Evolutionary conservation across 1,140 invertebrate genomes (phyloP).

Genomic region (Bursaphelenchus mucronatus): DNA sequence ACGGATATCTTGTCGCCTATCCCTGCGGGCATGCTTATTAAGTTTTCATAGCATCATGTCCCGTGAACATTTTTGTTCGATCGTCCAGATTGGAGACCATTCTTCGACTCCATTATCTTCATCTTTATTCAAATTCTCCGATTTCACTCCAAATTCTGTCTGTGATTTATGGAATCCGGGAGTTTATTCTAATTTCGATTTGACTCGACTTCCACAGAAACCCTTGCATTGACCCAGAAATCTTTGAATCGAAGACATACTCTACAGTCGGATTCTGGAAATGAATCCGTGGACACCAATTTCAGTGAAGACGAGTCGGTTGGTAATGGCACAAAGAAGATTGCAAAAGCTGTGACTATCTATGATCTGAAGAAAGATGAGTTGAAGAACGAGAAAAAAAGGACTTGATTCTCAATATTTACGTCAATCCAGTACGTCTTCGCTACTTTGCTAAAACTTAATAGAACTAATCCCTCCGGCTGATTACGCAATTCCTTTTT

Average conservation of each 20-base stretch:
- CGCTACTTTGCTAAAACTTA: too few relatives aligned
- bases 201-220: background rate
- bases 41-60: too few relatives aligned
- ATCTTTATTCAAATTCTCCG: background rate
- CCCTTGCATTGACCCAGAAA: background rate
- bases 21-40: too few relatives aligned
- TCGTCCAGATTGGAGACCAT: too few relatives aligned
- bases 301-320: background rate
- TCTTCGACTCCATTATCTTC: too few relatives aligned
- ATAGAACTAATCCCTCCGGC: too few relatives aligned
- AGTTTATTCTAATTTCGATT: conserved; percentile 8
- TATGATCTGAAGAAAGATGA: conserved; percentile 14
- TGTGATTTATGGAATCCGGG: conserved; percentile 21
- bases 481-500: too few relatives aligned
- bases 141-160: background rate
- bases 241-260: conserved; percentile 2
- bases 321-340: background rate
- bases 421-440: too few relatives aligned
- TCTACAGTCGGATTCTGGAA: conserved; percentile 10
- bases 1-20: too few relatives aligned
- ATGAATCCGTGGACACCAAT: background rate
- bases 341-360: conserved; percentile 5
- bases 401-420: too few relatives aligned
- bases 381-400: too few relatives aligned
- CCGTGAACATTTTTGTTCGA: too few relatives aligned